phyloP scores from a whole-genome alignment of 2,888 invertebrate genomes.

The Polydrusus tereticollis region DNA sequence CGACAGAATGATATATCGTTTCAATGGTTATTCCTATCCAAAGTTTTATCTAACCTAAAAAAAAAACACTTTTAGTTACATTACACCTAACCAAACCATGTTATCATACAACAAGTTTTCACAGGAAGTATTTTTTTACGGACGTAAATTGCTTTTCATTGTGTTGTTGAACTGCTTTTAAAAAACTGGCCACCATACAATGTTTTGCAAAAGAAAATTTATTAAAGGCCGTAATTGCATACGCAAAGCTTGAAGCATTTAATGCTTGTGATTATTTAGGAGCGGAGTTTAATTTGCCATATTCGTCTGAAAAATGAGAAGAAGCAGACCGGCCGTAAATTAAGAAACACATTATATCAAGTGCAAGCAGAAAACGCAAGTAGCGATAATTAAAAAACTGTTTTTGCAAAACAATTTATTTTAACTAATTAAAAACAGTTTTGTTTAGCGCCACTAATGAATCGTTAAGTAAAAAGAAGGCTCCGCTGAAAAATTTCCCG shows the following conservation, averaged over 20 bases:
- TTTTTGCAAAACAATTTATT: constrained; percentile 46
- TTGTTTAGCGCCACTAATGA: constrained; percentile 44
- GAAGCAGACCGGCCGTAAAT: constrained; percentile 42
- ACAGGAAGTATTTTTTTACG: no score
- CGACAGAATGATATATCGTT: no score
- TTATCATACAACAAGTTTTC: no score
- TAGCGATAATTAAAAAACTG: constrained; percentile 47
- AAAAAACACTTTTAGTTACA: no score
- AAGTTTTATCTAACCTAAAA: no score
- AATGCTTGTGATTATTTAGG: constrained; percentile 41
- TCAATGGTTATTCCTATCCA: no score
- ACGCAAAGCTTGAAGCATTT: constrained; percentile 39
- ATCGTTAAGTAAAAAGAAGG: constrained; percentile 38
- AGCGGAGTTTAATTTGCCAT: constrained; percentile 41
- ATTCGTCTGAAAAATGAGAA: constrained; percentile 46
- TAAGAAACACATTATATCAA: constrained; percentile 43
- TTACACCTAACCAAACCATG: no score
- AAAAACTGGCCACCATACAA: not conserved
- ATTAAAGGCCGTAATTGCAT: constrained; percentile 38
- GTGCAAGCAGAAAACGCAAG: constrained; percentile 42
- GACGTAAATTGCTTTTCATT: constrained; percentile 14
- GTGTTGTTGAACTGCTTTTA: not conserved
- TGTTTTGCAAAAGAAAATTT: constrained; percentile 23
- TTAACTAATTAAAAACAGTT: constrained; percentile 46
- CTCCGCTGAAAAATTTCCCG: constrained; percentile 38